Base-by-base conservation (phyloP, 2,797 vertebrate genomes). In the Xiphophorus birchmanni region DNA sequence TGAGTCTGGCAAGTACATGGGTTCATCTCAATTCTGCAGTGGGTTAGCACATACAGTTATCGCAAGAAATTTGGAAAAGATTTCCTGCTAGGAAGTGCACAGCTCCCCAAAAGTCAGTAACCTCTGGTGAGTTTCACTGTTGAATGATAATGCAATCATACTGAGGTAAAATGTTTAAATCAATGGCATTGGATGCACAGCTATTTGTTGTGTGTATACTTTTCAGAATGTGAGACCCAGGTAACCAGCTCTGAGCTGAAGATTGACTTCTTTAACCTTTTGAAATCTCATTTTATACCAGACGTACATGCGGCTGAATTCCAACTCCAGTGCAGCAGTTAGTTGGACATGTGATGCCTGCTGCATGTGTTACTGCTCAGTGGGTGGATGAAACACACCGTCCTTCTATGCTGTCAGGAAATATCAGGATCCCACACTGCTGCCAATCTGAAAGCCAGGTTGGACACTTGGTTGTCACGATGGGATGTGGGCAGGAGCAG, bases 301-400 rank as follows among this genome's bases (percentile, higher is more conserved):
- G 12, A n/a, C 17, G 17, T 32, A 48, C 71, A 48, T 47, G 44
- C 5, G 29, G 13, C n/a, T 48, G 71, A 47, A 48, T 11, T 45
- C 71, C n/a, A 35, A 47, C 47, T 32, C 7, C 15, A 73, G 29
- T 73, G 44, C 44, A 48, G 45, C 71, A 73, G 29, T 73, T 32
- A 73, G 71, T 45, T 45, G 40, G 69, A 72, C 42, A 72, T 72
- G 21, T 72, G 45, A 73, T 73, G 23, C 44, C n/a, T 29, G 71
- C 45, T 73, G 71, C n/a, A 73, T 73, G 26, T 47, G n/a, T 73
- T 45, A 48, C 42, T 73, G n/a, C 45, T 73, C n/a, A 48, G 45
- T 32, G 45, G 71, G 71, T 73, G 45, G 71, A 29, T 48, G 26
- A 47, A 40, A 47, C 26, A 48, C 47, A 32, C 42, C 12, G 5